Evolutionary conservation across 1,140 invertebrate species (phyloP).

Genomic region (Doryteuthis pealeii): DNA sequence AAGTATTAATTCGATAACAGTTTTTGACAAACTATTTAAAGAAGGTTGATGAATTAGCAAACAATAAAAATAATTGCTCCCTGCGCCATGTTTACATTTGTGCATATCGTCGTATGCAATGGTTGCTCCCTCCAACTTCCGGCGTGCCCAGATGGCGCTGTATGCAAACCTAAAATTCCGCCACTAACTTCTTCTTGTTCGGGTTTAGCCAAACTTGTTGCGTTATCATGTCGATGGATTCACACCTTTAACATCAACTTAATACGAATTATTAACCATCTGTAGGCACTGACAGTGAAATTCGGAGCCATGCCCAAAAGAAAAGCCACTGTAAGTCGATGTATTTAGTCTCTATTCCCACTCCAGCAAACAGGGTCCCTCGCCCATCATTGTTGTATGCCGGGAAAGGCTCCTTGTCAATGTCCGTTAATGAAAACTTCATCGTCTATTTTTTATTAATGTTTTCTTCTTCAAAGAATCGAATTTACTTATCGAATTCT

Average conservation of each 20-base stretch:
- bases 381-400: no score
- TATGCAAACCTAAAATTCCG: neutral
- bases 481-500: no score
- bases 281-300: neutral
- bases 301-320: neutral
- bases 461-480: no score
- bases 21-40: no score
- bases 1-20: no score
- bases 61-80: neutral
- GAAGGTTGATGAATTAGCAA: no score
- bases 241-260: no score
- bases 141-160: neutral
- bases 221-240: neutral
- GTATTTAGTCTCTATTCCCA: neutral
- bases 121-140: neutral
- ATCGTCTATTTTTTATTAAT: no score
- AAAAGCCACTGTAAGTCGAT: neutral
- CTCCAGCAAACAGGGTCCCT: no score
- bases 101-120: neutral
- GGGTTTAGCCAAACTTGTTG: neutral
- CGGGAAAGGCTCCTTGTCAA: no score
- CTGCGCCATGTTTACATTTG: neutral
- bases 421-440: no score
- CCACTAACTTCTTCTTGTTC: neutral
- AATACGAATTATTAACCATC: no score